A percentile compares a stretch with the other conserved stretches of the same genome.
Evolutionary conservation across 2,888 invertebrate genomes (phyloP).

Genomic region (Pandemis cinnamomeana): DNA sequence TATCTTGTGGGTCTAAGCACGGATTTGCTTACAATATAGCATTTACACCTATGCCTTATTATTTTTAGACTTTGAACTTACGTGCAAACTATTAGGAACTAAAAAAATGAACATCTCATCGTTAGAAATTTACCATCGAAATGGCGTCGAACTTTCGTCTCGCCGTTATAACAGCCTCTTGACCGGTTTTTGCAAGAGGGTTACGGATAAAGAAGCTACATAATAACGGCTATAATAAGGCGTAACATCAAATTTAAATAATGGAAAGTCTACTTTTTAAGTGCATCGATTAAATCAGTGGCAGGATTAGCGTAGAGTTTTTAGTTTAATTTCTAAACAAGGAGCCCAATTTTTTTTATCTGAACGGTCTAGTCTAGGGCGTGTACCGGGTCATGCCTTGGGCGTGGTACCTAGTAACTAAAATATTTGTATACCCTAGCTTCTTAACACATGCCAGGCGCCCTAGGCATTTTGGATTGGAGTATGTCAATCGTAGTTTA

Average conservation of each 20-base stretch:
- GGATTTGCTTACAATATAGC: no score
- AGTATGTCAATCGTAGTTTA: background rate
- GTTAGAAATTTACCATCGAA: conserved; percentile 13
- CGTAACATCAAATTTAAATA: conserved; percentile 32
- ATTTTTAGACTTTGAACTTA: background rate
- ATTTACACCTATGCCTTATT: background rate
- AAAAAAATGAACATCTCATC: conserved; percentile 4
- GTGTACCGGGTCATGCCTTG: no score
- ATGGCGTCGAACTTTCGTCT: conserved; percentile 22
- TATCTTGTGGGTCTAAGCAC: no score
- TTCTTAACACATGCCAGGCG: no score
- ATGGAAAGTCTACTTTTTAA: conserved; percentile 31
- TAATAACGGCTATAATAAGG: conserved; percentile 29
- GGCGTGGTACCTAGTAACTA: no score
- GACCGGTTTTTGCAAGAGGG: conserved; percentile 37
- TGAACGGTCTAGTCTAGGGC: no score
- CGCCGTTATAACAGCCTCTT: conserved; percentile 28
- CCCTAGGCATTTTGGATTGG: background rate
- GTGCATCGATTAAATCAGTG: background rate
- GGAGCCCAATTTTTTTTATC: background rate
- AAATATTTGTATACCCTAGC: background rate
- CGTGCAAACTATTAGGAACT: background rate
- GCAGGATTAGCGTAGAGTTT: background rate
- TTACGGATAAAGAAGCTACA: conserved; percentile 32
- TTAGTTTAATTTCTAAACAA: background rate